Evolutionary conservation across 2,113 vertebrate genomes (phyloP).

Genomic region (Melierax canorus): DNA sequence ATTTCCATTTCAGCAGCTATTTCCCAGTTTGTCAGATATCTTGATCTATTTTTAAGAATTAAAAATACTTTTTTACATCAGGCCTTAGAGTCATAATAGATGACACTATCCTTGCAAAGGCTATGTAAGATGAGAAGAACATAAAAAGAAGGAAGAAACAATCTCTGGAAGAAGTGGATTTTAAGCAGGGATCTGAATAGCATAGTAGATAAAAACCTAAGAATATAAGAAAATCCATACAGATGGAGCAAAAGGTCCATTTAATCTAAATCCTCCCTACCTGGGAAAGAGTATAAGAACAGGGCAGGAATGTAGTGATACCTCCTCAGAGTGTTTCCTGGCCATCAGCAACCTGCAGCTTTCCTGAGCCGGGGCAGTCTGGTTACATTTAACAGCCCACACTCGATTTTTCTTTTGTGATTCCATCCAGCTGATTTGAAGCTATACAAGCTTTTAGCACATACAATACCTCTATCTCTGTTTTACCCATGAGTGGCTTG

Average conservation of each 20-base stretch:
- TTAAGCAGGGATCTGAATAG: neutral
- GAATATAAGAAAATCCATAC: neutral
- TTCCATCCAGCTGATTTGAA: neutral
- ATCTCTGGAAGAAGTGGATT: neutral
- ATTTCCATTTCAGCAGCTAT: slow-evolving; percentile 6
- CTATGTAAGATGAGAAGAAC: neutral
- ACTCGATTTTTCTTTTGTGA: neutral
- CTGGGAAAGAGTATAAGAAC: neutral
- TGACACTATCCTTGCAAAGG: neutral
- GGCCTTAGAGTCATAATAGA: neutral
- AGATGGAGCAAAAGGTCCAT: neutral
- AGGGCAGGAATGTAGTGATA: neutral
- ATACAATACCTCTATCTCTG: neutral
- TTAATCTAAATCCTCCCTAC: neutral
- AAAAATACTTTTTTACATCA: neutral
- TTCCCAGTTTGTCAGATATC: neutral
- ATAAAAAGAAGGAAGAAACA: neutral
- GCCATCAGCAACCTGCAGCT: neutral
- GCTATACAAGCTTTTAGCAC: neutral
- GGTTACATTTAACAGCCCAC: neutral
- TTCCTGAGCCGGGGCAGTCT: neutral
- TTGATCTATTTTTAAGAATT: neutral
- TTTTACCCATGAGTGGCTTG: neutral
- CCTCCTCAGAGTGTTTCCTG: neutral
- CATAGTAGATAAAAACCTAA: neutral